Conservation (phyloP, 1,140 invertebrate species). For the Ephestia elutella region DNA sequence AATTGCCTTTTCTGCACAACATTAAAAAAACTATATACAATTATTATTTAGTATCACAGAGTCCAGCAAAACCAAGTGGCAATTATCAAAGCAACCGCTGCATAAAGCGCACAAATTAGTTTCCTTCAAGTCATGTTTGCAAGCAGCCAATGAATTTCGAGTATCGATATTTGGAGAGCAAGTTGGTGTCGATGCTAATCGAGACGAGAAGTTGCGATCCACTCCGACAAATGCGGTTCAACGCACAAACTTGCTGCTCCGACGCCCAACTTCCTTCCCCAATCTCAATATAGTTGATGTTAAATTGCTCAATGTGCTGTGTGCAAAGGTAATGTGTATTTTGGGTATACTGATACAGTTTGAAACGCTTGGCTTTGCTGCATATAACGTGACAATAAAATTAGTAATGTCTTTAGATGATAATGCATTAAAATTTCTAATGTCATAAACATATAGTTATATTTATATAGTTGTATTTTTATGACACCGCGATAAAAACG, state of each 20-base stretch:
- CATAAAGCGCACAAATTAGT: not conserved
- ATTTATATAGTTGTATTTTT: no score
- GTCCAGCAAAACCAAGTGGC: no score
- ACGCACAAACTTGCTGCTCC: slow-evolving; percentile 41
- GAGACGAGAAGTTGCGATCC: slow-evolving; percentile 37
- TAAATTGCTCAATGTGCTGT: not conserved
- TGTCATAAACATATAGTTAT: no score
- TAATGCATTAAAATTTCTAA: no score
- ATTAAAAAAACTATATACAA: no score
- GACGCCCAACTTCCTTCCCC: slow-evolving; percentile 15
- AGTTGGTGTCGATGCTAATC: slow-evolving; percentile 59
- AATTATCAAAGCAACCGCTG: not conserved
- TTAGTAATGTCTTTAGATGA: no score
- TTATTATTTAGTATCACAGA: no score
- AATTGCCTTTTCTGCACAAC: no score
- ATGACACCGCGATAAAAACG: no score
- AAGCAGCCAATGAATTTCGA: slow-evolving; percentile 16
- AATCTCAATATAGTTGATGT: slow-evolving; percentile 5
- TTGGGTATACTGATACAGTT: not conserved
- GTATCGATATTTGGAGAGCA: slow-evolving; percentile 25
- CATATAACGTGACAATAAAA: no score
- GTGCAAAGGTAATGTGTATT: not conserved
- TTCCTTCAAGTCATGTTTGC: slow-evolving; percentile 2
- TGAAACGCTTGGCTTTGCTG: not conserved
- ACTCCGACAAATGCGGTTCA: slow-evolving; percentile 56